Conservation (phyloP, 2,113 vertebrate genomes). For the Nothocercus nigrocapillus region DNA sequence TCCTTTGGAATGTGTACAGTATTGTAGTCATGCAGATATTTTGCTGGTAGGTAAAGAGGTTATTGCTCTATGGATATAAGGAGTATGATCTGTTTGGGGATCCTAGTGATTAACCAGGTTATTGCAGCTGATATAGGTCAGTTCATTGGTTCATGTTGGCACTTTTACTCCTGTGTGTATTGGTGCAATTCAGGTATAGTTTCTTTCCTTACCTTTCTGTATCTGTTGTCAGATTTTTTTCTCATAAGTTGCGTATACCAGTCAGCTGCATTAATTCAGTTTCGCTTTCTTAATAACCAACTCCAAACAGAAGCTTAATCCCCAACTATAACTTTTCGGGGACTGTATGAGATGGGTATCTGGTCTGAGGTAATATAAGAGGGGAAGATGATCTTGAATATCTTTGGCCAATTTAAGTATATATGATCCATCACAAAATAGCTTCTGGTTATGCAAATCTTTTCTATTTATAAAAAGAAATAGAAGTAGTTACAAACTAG, state of each 20-base stretch:
- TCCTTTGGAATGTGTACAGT: accelerated
- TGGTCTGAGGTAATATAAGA: background rate
- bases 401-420: background rate
- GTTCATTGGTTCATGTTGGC: background rate
- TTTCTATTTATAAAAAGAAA: background rate
- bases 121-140: background rate
- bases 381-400: background rate
- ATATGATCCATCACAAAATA: background rate
- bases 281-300: background rate
- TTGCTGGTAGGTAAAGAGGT: background rate
- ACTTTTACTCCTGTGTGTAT: background rate
- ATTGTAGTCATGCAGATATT: background rate
- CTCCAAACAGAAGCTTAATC: background rate
- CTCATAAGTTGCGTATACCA: background rate
- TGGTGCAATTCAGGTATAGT: background rate
- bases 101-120: background rate
- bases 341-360: too few relatives aligned
- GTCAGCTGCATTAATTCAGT: background rate
- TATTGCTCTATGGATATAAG: background rate
- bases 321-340: background rate
- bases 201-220: background rate
- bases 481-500: background rate
- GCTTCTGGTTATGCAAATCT: background rate
- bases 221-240: background rate
- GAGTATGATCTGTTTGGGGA: background rate